These are phyloP conservation scores for Podilymbus podiceps DNA, from an alignment of 2,113 vertebrate genomes.

Conservation along the genomic window DNA sequence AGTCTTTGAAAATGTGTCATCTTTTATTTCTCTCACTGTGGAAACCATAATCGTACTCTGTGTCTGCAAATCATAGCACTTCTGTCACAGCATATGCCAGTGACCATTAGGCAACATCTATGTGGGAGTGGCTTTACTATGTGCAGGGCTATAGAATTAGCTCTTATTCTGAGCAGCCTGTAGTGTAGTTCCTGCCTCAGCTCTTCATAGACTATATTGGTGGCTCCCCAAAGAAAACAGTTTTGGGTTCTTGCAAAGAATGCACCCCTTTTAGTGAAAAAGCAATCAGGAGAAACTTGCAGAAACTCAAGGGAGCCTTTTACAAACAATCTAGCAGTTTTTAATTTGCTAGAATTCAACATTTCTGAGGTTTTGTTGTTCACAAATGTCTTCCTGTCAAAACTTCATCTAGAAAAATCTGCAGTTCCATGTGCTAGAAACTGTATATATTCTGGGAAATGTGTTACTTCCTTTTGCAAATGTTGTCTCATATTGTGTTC, in stretches of 20 bases:
- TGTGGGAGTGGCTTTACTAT: neutral
- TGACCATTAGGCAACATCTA: neutral
- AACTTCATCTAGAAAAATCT: neutral
- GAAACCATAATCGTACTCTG: rapidly evolving
- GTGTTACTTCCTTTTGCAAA: neutral
- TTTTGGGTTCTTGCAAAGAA: neutral
- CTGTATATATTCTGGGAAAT: neutral
- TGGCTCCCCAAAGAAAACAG: neutral
- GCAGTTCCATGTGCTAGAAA: neutral
- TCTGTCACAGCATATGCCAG: neutral
- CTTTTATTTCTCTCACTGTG: neutral
- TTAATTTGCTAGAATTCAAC: neutral
- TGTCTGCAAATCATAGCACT: neutral
- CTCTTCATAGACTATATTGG: neutral
- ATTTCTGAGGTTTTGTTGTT: neutral
- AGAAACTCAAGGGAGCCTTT: neutral
- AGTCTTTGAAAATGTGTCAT: neutral
- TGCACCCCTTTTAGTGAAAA: neutral
- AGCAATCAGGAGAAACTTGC: neutral
- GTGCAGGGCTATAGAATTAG: neutral
- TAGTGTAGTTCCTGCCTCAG: neutral
- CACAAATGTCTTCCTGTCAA: neutral
- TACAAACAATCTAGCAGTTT: neutral
- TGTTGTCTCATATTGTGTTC: neutral
- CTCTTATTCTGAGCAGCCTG: neutral